Evolutionary conservation across 2,888 invertebrate genomes (phyloP).

Genomic region (Drosophila anomelani): DNA sequence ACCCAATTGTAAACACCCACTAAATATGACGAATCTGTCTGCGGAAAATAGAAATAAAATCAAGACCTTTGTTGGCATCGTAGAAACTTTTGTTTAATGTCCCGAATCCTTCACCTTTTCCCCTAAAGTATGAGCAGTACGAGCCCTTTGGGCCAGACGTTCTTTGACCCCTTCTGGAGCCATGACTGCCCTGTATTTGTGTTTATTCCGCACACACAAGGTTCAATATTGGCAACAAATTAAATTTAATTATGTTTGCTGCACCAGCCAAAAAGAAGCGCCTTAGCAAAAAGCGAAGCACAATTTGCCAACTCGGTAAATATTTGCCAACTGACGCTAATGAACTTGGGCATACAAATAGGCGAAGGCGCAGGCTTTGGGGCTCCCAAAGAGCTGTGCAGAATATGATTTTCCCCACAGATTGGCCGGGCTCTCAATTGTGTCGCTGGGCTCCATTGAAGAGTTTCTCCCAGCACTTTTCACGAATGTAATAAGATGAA

Average conservation of each 20-base stretch:
- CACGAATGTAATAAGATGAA: conserved; percentile 15
- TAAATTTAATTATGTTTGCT: conserved; percentile 78
- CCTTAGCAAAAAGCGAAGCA: conserved; percentile 33
- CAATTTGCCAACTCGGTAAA: conserved; percentile 70
- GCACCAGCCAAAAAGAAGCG: conserved; percentile 53
- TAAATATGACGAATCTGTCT: background rate
- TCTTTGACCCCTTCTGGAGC: conserved; percentile 5
- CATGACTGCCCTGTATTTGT: background rate
- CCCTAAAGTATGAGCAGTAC: background rate
- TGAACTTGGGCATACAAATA: conserved; percentile 76
- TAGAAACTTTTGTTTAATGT: background rate
- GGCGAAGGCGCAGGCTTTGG: conserved; percentile 9
- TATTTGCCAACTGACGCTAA: conserved; percentile 80
- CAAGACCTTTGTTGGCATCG: background rate
- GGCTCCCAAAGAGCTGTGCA: conserved; percentile 16
- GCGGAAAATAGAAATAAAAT: background rate
- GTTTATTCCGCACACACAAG: conserved; percentile 19
- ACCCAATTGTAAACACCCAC: background rate
- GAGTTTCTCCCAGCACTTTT: conserved; percentile 46
- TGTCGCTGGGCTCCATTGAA: conserved; percentile 61
- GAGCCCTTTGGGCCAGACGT: conserved; percentile 3
- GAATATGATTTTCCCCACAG: conserved; percentile 52
- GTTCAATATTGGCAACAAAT: conserved; percentile 75
- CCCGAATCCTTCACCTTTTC: background rate
- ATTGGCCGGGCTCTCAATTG: conserved; percentile 16